A percentile compares a stretch with the other conserved stretches of the same genome.
phyloP scores from a whole-genome alignment of 2,113 vertebrate species.

The Amphiprion ocellaris region DNA sequence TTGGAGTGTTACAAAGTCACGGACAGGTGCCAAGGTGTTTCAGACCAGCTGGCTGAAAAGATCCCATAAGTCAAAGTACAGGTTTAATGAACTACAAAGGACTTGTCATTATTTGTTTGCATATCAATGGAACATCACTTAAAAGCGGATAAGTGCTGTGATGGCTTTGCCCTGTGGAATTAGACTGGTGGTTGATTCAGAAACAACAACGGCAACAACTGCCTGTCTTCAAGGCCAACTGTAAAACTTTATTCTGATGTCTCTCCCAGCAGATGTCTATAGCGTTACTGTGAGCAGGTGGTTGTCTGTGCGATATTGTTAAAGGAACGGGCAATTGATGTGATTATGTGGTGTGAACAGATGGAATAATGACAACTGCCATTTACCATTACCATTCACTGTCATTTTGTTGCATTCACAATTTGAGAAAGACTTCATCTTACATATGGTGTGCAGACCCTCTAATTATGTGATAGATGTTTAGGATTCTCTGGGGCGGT shows the following conservation, averaged over 20 bases:
- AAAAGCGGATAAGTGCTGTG: conserved; percentile 17
- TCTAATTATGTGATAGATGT: conserved; percentile 68
- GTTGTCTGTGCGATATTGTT: conserved; percentile 61
- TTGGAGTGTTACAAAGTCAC: conserved; percentile 42
- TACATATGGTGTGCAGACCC: conserved; percentile 65
- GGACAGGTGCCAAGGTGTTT: conserved; percentile 22
- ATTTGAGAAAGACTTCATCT: conserved; percentile 43
- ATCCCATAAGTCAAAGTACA: conserved; percentile 46
- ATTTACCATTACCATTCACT: conserved; percentile 38
- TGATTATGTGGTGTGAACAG: conserved; percentile 69
- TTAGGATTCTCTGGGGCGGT: conserved; percentile 60
- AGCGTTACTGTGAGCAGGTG: conserved; percentile 61
- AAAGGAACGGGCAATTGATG: conserved; percentile 44
- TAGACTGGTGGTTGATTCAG: conserved; percentile 14
- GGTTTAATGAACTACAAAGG: conserved; percentile 57
- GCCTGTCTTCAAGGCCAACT: conserved; percentile 19
- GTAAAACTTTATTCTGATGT: conserved; percentile 18
- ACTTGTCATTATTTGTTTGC: conserved; percentile 42
- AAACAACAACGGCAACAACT: conserved; percentile 20
- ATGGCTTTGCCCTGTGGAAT: conserved; percentile 31
- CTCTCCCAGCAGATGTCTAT: conserved; percentile 23
- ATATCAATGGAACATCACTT: conserved; percentile 38
- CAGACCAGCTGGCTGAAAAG: conserved; percentile 57
- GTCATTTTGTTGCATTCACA: conserved; percentile 20
- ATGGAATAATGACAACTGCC: conserved; percentile 66